Conservation (phyloP, 1,140 invertebrate species). For the Dendrolimus kikuchii region DNA sequence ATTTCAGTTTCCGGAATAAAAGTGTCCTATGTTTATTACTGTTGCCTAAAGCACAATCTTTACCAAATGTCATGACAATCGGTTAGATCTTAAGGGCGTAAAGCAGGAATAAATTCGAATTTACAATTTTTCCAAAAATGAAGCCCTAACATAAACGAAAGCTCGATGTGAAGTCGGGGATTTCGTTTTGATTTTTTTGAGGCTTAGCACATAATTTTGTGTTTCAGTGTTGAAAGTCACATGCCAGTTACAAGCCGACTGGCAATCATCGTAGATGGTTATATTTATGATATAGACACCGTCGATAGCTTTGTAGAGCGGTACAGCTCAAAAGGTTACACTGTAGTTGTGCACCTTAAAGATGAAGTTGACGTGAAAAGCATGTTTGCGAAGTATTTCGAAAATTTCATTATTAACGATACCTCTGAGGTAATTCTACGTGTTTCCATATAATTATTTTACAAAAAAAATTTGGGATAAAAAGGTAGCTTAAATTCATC, state of each 20-base stretch:
- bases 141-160: too few relatives aligned
- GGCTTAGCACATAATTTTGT: too few relatives aligned
- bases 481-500: too few relatives aligned
- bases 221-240: conserved; percentile 42
- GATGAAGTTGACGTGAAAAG: conserved; percentile 35
- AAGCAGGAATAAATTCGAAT: background rate
- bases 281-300: conserved; percentile 42
- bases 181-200: too few relatives aligned
- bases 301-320: conserved; percentile 40
- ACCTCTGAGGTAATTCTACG: conserved; percentile 30
- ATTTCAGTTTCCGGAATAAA: too few relatives aligned
- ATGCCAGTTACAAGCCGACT: conserved; percentile 41
- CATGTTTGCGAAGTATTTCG: conserved; percentile 40
- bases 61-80: background rate
- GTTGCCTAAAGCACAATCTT: too few relatives aligned
- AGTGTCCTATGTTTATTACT: too few relatives aligned
- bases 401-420: conserved; percentile 42
- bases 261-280: conserved; percentile 40
- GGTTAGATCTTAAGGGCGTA: background rate
- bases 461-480: too few relatives aligned
- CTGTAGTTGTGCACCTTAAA: conserved; percentile 51
- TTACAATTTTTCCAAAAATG: too few relatives aligned
- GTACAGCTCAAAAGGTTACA: conserved; percentile 40
- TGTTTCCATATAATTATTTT: background rate
- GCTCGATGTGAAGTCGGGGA: too few relatives aligned